phyloP scores from a whole-genome alignment of 2,888 invertebrate species.

The Bedellia somnulentella region DNA sequence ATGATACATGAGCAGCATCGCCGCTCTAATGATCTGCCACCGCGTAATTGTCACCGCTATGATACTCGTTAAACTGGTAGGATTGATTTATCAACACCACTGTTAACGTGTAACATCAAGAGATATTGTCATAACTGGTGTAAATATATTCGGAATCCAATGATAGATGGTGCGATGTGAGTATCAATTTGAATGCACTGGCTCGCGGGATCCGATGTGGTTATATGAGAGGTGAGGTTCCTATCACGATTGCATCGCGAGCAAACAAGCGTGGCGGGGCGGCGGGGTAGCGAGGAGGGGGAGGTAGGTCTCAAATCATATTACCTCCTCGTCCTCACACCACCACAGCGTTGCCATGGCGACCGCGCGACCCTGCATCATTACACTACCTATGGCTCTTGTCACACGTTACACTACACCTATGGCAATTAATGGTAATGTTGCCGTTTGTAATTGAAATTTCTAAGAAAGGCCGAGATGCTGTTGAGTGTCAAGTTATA shows the following conservation, averaged over 20 bases:
- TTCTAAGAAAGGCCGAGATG: conserved; percentile 20
- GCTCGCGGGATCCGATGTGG: neutral
- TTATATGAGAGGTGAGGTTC: conserved; percentile 15
- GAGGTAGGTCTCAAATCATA: conserved; percentile 48
- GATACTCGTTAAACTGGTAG: no score
- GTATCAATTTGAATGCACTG: conserved; percentile 9
- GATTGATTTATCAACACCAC: conserved; percentile 30
- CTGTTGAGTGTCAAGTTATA: neutral
- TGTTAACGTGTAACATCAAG: no score
- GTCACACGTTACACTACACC: no score
- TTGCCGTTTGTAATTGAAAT: conserved; percentile 14
- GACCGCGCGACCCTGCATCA: conserved; percentile 66
- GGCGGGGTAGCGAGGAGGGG: conserved; percentile 17
- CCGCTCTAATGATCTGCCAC: conserved; percentile 43
- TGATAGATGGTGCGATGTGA: no score
- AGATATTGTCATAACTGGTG: no score
- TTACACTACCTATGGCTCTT: conserved; percentile 56
- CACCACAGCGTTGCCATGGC: conserved; percentile 64
- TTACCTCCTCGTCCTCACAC: conserved; percentile 36
- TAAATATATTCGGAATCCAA: no score
- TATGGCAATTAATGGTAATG: neutral
- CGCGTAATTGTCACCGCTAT: conserved; percentile 47
- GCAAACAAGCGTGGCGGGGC: conserved; percentile 52
- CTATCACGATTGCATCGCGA: conserved; percentile 62
- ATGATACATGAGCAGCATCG: conserved; percentile 48